Base-by-base conservation (phyloP, 2,113 vertebrate species). In the Gallinago paraguaiae region DNA sequence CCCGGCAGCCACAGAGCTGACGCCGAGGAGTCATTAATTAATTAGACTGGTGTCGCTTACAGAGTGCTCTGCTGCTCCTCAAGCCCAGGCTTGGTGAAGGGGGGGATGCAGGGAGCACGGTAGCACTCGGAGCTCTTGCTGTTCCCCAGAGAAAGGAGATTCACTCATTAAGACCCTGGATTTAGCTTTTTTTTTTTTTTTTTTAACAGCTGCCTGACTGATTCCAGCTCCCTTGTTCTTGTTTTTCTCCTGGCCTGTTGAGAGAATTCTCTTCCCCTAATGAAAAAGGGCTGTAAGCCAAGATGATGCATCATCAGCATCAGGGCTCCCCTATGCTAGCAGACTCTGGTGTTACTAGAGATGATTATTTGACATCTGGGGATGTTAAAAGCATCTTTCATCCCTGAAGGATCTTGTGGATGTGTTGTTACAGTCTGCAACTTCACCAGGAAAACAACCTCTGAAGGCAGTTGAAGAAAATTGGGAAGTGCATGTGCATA, bases 11-110 rank as follows among this genome's bases (percentile, higher is more conserved):
- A 53, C 86, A 13, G 82, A 64, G 61, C 71, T 2, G 63, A 77
- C 20, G 31, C 76, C 0, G n/a, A 19, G 59, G 20, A 79, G 74
- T 68, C 95, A 83, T 82, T 93, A 59, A 96, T 96, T 94, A 93
- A 97, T 97, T 87, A 93, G 92, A 8, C 43, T 5, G 96, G 95
- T 91, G 96, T 96, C 74, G 2, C 37, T 97, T 95, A 80, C 97
- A 86, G 72, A 50, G 80, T 7, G 85, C 50, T 82, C 57, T 51
- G 79, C 95, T 86, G 77, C 79, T 92, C 68, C 72, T 82, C n/a
- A 16, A 16, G 48, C 56, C 56, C 1, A 1, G 70, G 57, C 67
- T 65, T 72, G 1, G 2, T 3, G 39, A 60, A 63, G 48, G 27
- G 50, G 35, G 30, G 46, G 43, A 23, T 0, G 20, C 27, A 11